Evolutionary conservation across 1,140 invertebrate species (phyloP).

Genomic region (Zaprionus africanus): DNA sequence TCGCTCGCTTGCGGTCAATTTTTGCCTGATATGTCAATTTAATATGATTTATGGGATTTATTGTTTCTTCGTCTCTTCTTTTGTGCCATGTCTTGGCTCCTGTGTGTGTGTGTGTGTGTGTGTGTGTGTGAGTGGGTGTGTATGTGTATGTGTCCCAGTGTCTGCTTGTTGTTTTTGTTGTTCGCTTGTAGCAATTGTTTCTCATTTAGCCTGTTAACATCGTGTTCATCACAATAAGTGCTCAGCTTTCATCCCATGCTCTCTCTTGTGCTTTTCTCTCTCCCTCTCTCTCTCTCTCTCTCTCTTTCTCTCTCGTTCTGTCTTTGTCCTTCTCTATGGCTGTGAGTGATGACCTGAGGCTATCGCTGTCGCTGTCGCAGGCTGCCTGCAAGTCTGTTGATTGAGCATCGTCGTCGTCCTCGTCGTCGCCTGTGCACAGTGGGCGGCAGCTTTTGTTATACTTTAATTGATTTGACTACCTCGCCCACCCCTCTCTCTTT

Average conservation of each 20-base stretch:
- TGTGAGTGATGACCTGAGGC: slow-evolving; percentile 76
- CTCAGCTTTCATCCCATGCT: slow-evolving; percentile 46
- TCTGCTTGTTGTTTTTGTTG: slow-evolving; percentile 47
- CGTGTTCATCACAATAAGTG: slow-evolving; percentile 81
- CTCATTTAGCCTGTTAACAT: slow-evolving; percentile 82
- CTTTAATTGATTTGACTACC: slow-evolving; percentile 74
- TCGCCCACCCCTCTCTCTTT: not conserved
- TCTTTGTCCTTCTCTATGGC: slow-evolving; percentile 33
- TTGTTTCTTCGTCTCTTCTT: slow-evolving; percentile 63
- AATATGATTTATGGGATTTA: slow-evolving; percentile 83
- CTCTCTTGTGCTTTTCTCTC: not conserved
- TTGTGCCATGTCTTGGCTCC: not conserved
- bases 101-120: slow-evolving; percentile 29
- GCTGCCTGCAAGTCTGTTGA: slow-evolving; percentile 53
- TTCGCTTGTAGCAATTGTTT: slow-evolving; percentile 77
- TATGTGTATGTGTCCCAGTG: no score
- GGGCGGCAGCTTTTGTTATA: slow-evolving; percentile 64
- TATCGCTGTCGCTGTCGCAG: slow-evolving; percentile 50
- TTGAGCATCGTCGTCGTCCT: slow-evolving; percentile 55
- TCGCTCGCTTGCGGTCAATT: slow-evolving; percentile 71
- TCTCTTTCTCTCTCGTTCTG: slow-evolving; percentile 2
- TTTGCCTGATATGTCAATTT: slow-evolving; percentile 81
- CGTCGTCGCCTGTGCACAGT: slow-evolving; percentile 39
- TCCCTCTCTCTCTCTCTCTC: slow-evolving; percentile 6
- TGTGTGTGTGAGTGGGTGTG: slow-evolving; percentile 11